Evolutionary conservation across 2,113 vertebrate genomes (phyloP).

Genomic region (Columba janthina): DNA sequence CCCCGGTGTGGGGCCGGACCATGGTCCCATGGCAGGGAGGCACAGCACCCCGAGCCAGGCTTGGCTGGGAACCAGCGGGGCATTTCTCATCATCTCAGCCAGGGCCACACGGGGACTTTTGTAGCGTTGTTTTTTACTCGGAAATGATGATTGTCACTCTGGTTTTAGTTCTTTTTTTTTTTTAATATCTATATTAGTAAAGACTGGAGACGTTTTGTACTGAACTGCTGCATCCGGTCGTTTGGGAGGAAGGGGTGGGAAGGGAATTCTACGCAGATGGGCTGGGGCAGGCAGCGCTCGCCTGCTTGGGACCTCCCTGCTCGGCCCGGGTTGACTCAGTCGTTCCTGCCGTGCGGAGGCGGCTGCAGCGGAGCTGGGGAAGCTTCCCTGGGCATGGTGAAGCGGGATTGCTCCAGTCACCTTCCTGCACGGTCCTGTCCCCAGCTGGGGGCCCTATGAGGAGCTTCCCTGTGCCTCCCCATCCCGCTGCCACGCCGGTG

Average conservation of each 20-base stretch:
- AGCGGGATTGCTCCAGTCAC: not conserved
- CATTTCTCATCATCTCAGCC: slow-evolving; percentile 59
- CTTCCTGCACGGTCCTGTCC: not conserved
- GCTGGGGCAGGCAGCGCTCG: not conserved
- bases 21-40: not conserved
- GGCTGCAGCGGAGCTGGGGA: accelerated
- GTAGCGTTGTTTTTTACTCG: slow-evolving; percentile 32
- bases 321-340: not conserved
- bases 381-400: not conserved
- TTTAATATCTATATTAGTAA: slow-evolving; percentile 64
- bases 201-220: slow-evolving; percentile 64
- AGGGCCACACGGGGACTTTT: slow-evolving; percentile 14
- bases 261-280: slow-evolving; percentile 26
- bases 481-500: not conserved
- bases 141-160: not conserved
- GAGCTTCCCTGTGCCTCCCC: not conserved
- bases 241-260: slow-evolving; percentile 33
- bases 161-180: not conserved
- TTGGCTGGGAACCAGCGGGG: not conserved
- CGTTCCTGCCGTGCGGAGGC: not conserved
- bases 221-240: slow-evolving; percentile 9
- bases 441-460: not conserved
- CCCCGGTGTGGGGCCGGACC: not conserved
- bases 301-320: not conserved
- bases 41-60: not conserved